Evolutionary conservation across 2,888 invertebrate species (phyloP).

Genomic region (Andricus quercusramuli): DNA sequence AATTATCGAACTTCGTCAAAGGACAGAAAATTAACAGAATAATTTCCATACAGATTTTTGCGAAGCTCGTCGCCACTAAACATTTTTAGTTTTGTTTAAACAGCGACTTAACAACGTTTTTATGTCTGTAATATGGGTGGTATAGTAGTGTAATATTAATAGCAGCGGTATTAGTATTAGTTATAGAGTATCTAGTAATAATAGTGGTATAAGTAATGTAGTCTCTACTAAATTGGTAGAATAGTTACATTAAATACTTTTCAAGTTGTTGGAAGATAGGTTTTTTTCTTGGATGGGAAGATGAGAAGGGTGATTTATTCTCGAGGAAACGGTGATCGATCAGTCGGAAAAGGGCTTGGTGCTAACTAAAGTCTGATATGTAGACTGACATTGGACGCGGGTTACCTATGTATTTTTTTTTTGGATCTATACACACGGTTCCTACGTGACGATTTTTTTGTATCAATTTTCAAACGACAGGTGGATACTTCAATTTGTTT

Average conservation of each 20-base stretch:
- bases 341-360: slow-evolving; percentile 6
- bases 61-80: neutral
- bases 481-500: slow-evolving; percentile 12
- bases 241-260: slow-evolving; percentile 29
- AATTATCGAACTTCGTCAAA: neutral
- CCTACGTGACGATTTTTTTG: slow-evolving; percentile 39
- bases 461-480: slow-evolving; percentile 48
- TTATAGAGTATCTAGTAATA: slow-evolving; percentile 29
- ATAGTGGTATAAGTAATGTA: slow-evolving; percentile 40
- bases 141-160: slow-evolving; percentile 20
- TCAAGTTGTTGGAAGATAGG: slow-evolving; percentile 23
- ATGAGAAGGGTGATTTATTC: neutral
- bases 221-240: slow-evolving; percentile 27
- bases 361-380: slow-evolving; percentile 66
- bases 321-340: slow-evolving; percentile 25
- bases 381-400: slow-evolving; percentile 66
- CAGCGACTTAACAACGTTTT: slow-evolving; percentile 20
- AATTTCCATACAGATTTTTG: neutral
- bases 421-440: slow-evolving; percentile 43
- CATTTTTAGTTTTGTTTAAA: neutral
- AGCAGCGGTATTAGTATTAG: slow-evolving; percentile 26
- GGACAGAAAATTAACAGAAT: slow-evolving; percentile 13
- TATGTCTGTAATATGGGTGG: slow-evolving; percentile 30
- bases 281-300: neutral
- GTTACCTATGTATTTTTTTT: slow-evolving; percentile 55